Percentiles rank a stretch among this genome's conserved stretches.
These are phyloP conservation scores for Hirtodrosophila cameraria DNA, from an alignment of 2,888 invertebrate genomes.

Conservation along the genomic window DNA sequence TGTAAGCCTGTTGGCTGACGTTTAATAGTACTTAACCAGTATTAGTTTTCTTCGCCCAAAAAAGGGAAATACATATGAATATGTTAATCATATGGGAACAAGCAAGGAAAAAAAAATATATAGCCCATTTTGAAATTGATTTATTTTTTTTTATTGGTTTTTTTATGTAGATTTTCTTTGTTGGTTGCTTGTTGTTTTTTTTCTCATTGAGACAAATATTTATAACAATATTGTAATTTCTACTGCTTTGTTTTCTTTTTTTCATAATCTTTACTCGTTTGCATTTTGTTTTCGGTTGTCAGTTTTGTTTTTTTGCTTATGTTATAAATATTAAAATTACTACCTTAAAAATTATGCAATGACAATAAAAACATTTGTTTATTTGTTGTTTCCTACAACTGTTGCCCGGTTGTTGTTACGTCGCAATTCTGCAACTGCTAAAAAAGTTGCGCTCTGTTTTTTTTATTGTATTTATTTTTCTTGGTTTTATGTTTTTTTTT, in stretches of 20 bases:
- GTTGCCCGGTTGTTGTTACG: constrained; percentile 13
- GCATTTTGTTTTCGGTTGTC: constrained; percentile 38
- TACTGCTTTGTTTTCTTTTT: constrained; percentile 50
- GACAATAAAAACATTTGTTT: constrained; percentile 74
- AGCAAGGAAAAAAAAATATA: neutral
- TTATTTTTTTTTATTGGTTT: constrained; percentile 41
- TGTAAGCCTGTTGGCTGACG: too few species aligned
- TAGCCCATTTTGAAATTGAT: constrained; percentile 4
- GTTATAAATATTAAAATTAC: constrained; percentile 73
- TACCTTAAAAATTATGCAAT: constrained; percentile 78
- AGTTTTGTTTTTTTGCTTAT: constrained; percentile 64
- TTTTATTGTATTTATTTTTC: neutral
- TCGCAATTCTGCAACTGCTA: constrained; percentile 35
- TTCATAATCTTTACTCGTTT: constrained; percentile 26
- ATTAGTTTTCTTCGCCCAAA: too few species aligned
- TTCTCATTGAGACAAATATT: constrained; percentile 79
- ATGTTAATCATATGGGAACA: too few species aligned
- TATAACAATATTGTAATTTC: constrained; percentile 78
- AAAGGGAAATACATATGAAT: too few species aligned
- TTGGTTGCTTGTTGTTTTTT: constrained; percentile 49
- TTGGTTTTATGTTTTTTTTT: constrained; percentile 9
- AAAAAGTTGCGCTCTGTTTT: constrained; percentile 33
- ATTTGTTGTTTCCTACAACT: constrained; percentile 42
- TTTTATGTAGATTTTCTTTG: constrained; percentile 48
- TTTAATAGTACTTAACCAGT: too few species aligned